Conservation (phyloP, 2,888 invertebrate genomes). For the Melangyna quadrimaculata region DNA sequence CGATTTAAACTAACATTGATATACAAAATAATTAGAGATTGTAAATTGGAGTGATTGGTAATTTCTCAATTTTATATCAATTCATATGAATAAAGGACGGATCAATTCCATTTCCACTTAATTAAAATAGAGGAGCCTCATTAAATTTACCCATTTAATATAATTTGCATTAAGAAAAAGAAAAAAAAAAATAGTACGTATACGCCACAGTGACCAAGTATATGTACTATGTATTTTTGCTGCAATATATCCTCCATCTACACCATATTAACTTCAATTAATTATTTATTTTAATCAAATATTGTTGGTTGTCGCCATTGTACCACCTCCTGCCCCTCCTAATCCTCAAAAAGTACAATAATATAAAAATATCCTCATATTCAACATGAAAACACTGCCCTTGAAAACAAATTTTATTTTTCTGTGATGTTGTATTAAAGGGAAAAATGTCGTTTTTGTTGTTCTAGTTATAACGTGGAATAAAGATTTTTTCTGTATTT, state of each 20-base stretch:
- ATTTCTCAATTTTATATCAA: too few relatives aligned
- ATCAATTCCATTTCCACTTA: too few relatives aligned
- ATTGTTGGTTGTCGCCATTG: not conserved
- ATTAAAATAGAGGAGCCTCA: too few relatives aligned
- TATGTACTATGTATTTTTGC: not conserved
- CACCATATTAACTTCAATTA: conserved; percentile 4
- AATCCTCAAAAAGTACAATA: not conserved
- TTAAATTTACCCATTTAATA: not conserved
- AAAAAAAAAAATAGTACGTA: not conserved
- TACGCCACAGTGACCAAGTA: conserved; percentile 8
- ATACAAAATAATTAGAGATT: too few relatives aligned
- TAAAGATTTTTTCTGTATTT: conserved; percentile 26
- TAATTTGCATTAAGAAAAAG: too few relatives aligned
- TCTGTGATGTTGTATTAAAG: not conserved
- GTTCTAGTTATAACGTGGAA: not conserved
- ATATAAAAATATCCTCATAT: not conserved
- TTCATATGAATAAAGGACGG: too few relatives aligned
- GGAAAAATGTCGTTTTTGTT: not conserved
- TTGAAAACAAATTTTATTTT: conserved; percentile 4
- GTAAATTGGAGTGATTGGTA: too few relatives aligned
- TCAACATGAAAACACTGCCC: not conserved
- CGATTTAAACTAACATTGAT: too few relatives aligned
- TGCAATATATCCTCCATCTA: not conserved
- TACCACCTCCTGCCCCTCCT: not conserved
- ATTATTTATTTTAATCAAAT: conserved; percentile 15